Conservation (phyloP, 1,140 invertebrate species). For the Drosophila virilis region DNA sequence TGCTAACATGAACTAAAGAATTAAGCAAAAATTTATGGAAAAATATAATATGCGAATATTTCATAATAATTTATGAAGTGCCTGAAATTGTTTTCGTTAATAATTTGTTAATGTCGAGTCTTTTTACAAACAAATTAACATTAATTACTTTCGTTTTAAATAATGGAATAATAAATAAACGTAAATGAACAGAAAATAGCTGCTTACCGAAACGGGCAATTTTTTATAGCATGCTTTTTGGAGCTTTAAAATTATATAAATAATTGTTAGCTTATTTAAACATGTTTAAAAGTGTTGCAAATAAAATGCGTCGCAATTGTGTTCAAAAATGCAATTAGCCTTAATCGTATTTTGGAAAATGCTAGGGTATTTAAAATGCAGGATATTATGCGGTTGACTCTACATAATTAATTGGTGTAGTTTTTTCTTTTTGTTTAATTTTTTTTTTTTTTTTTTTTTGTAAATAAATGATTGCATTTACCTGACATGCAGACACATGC, state of each 20-base stretch:
- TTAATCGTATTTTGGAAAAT: not conserved
- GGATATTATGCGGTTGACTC: slow-evolving; percentile 1
- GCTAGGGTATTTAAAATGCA: too few relatives aligned
- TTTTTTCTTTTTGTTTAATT: slow-evolving; percentile 18
- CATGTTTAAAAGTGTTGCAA: too few relatives aligned
- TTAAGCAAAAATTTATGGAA: too few relatives aligned
- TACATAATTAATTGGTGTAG: slow-evolving; percentile 34
- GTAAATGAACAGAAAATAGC: not conserved
- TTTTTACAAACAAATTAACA: too few relatives aligned
- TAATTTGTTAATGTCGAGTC: too few relatives aligned
- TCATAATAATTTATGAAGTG: too few relatives aligned
- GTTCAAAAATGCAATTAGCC: not conserved
- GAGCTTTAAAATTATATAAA: not conserved
- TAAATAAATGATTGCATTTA: slow-evolving; percentile 15
- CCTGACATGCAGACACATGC: slow-evolving; percentile 17
- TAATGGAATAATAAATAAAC: not conserved
- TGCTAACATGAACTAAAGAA: too few relatives aligned
- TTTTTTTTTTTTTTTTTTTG: slow-evolving; percentile 19
- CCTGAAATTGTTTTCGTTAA: too few relatives aligned
- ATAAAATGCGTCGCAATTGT: too few relatives aligned
- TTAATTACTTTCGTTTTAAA: too few relatives aligned
- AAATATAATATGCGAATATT: too few relatives aligned
- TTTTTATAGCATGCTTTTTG: not conserved
- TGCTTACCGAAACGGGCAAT: not conserved
- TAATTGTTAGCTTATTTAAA: too few relatives aligned